Evolutionary conservation across 2,888 invertebrate species (phyloP).

Genomic region (Scaptomyza reducta): DNA sequence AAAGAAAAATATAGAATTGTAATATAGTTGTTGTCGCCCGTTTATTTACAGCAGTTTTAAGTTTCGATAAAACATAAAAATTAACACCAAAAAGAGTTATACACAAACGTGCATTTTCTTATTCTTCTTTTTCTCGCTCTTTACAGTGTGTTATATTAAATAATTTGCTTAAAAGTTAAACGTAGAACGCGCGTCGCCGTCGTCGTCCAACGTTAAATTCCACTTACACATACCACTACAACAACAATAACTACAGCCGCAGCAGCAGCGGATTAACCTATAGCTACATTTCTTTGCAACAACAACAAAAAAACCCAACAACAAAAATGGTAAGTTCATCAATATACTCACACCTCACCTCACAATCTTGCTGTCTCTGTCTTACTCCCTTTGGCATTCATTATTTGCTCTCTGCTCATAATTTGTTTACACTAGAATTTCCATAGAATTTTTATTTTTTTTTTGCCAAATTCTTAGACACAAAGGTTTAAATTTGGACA

Average conservation of each 20-base stretch:
- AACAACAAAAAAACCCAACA: conserved; percentile 57
- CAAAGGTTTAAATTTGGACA: conserved; percentile 36
- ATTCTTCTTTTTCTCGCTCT: conserved; percentile 61
- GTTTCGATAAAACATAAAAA: neutral
- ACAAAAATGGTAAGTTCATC: conserved; percentile 72
- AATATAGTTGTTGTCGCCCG: conserved; percentile 30
- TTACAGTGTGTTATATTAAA: conserved; percentile 70
- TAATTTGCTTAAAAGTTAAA: conserved; percentile 60
- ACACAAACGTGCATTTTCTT: conserved; percentile 35
- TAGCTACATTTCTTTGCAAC: conserved; percentile 70
- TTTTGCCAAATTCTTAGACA: conserved; percentile 45
- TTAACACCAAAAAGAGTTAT: neutral
- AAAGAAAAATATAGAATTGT: conserved; percentile 1
- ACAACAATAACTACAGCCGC: conserved; percentile 44
- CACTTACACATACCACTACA: conserved; percentile 73
- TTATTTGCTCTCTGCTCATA: neutral
- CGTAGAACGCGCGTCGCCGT: conserved; percentile 63
- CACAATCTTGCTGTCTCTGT: neutral
- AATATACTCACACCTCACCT: neutral
- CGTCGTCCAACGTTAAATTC: conserved; percentile 64
- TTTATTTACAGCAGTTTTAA: conserved; percentile 18
- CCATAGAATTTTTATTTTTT: conserved; percentile 43
- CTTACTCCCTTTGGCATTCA: neutral
- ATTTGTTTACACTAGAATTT: conserved; percentile 56
- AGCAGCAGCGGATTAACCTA: conserved; percentile 71